phyloP scores from a whole-genome alignment of 2,797 vertebrate genomes.

The Acanthurus leucopareius region DNA sequence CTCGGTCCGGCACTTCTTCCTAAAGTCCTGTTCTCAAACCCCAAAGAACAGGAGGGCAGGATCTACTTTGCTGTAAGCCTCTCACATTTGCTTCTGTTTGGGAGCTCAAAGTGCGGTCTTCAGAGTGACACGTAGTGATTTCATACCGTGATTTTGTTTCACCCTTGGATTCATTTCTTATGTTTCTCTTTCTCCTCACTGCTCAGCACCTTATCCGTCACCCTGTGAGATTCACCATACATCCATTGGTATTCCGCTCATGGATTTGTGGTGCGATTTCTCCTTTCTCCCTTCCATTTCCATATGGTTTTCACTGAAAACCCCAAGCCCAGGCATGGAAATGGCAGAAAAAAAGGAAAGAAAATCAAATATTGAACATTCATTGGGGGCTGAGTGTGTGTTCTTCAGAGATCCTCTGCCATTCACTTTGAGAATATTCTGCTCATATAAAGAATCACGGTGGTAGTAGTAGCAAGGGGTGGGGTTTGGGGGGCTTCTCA shows the following conservation, averaged over 20 bases:
- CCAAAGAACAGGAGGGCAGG: slow-evolving; percentile 42
- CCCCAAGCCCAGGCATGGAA: slow-evolving; percentile 55
- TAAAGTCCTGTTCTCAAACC: slow-evolving; percentile 52
- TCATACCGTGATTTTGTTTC: slow-evolving; percentile 15
- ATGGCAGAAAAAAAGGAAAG: slow-evolving; percentile 51
- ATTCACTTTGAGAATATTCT: slow-evolving; percentile 82
- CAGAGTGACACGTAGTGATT: slow-evolving; percentile 49
- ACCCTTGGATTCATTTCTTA: slow-evolving; percentile 31
- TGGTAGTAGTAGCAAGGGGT: slow-evolving; percentile 46
- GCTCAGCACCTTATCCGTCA: neutral
- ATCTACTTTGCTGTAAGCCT: slow-evolving; percentile 34
- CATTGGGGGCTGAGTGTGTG: slow-evolving; percentile 60
- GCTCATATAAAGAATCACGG: slow-evolving; percentile 68
- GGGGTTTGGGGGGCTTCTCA: slow-evolving; percentile 44
- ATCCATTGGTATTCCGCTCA: slow-evolving; percentile 40
- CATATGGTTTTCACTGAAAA: slow-evolving; percentile 48
- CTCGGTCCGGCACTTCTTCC: slow-evolving; percentile 51
- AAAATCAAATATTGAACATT: slow-evolving; percentile 82
- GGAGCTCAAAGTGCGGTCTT: neutral
- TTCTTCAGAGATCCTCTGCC: slow-evolving; percentile 68
- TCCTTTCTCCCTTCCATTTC: slow-evolving; percentile 37
- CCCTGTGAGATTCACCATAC: slow-evolving; percentile 4
- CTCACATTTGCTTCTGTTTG: slow-evolving; percentile 30
- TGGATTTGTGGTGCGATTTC: slow-evolving; percentile 32
- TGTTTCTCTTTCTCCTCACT: neutral